phyloP scores from a whole-genome alignment of 2,797 vertebrate species.

The Cynodonichthys magdalenae region DNA sequence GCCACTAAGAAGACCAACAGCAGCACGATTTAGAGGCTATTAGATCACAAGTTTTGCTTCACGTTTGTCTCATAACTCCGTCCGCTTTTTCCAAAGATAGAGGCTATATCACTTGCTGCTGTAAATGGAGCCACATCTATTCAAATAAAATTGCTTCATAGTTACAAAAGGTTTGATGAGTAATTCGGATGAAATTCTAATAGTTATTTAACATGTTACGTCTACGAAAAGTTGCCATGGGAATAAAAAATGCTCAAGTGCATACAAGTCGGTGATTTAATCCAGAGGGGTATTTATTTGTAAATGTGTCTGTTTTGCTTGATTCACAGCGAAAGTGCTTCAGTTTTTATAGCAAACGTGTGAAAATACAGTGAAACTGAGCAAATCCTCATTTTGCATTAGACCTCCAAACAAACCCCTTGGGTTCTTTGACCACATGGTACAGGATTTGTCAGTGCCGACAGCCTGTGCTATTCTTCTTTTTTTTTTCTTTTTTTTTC shows the following conservation, averaged over 20 bases:
- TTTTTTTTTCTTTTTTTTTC: conserved; percentile 42
- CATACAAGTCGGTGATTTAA: background rate
- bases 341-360: background rate
- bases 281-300: background rate
- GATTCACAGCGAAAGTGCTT: conserved; percentile 13
- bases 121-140: no score
- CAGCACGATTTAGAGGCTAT: conserved; percentile 41
- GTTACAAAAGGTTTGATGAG: no score
- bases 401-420: conserved; percentile 26
- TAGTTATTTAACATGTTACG: background rate
- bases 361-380: conserved; percentile 9
- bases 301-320: conserved; percentile 8
- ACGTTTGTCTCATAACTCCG: conserved; percentile 30
- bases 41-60: conserved; percentile 44
- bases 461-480: conserved; percentile 22
- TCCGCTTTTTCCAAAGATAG: background rate
- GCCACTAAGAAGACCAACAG: conserved; percentile 45
- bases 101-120: conserved; percentile 3
- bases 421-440: conserved; percentile 37
- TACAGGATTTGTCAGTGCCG: conserved; percentile 34
- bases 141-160: no score
- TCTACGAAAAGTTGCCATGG: background rate
- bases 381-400: conserved; percentile 41
- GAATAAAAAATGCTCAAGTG: background rate
- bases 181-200: no score